A percentile compares a stretch with the other conserved stretches of the same genome.
Evolutionary conservation across 2,113 vertebrate genomes (phyloP).

Genomic region (Mobula birostris): DNA sequence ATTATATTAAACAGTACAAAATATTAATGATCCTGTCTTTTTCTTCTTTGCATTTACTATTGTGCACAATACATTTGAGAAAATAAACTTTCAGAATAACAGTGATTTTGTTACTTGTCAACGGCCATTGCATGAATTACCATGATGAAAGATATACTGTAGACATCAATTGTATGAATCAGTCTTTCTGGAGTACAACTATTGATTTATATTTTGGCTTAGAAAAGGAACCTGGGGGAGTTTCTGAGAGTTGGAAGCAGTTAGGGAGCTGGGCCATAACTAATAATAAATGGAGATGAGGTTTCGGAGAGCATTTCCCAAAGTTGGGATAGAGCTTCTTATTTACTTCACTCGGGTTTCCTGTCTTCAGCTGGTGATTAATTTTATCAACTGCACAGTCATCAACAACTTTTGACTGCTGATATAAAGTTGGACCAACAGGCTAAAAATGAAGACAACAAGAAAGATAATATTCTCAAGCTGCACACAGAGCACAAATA

Average conservation of each 20-base stretch:
- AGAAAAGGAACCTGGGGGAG: background rate
- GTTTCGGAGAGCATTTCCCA: background rate
- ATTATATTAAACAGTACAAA: background rate
- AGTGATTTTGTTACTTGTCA: background rate
- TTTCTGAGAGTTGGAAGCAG: background rate
- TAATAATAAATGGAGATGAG: background rate
- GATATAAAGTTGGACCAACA: background rate
- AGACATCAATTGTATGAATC: background rate
- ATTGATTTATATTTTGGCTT: background rate
- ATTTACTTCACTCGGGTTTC: background rate
- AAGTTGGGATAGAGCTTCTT: background rate
- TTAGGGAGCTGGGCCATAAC: background rate
- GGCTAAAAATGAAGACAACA: background rate
- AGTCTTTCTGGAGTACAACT: background rate
- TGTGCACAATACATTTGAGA: background rate
- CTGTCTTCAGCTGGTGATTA: background rate
- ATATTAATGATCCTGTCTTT: background rate
- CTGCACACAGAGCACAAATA: background rate
- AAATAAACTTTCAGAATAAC: background rate
- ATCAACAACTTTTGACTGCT: background rate
- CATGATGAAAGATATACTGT: background rate
- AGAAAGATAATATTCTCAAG: background rate
- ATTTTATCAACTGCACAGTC: background rate
- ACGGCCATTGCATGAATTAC: background rate
- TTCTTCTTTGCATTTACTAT: background rate